Percentiles rank a stretch among this genome's conserved stretches.
Conservation (phyloP, 23 tunicate species). For the Aplidium turbinatum region DNA sequence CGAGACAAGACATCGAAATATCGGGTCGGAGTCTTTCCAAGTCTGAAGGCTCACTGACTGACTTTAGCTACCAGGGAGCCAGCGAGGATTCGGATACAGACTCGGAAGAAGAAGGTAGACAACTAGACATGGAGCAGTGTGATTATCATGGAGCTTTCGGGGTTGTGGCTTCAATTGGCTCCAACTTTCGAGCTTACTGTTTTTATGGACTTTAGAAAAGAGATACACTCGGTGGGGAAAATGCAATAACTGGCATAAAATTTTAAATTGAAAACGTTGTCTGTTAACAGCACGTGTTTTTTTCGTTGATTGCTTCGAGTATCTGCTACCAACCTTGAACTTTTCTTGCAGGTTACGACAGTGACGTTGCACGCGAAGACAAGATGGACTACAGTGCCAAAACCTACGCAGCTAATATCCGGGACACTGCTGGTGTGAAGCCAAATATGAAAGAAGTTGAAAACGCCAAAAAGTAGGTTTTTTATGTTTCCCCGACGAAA, state of each 20-base stretch:
- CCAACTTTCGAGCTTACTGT: no score
- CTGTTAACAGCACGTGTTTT: no score
- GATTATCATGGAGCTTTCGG: no score
- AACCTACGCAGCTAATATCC: conserved; percentile 56
- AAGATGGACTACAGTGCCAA: conserved; percentile 84
- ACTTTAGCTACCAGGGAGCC: conserved; percentile 71
- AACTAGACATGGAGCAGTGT: no score
- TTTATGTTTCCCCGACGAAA: neutral
- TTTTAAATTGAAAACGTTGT: no score
- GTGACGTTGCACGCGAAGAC: conserved; percentile 91
- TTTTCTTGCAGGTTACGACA: conserved; percentile 84
- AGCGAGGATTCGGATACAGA: conserved; percentile 97
- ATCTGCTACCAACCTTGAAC: no score
- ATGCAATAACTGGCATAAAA: no score
- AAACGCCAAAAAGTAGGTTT: conserved; percentile 52
- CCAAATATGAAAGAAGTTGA: conserved; percentile 47
- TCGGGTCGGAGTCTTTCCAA: neutral
- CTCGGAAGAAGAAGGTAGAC: conserved; percentile 89
- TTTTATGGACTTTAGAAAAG: no score
- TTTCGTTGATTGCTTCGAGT: no score
- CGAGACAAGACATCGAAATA: conserved; percentile 36
- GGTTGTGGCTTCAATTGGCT: neutral
- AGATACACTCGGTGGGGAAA: no score
- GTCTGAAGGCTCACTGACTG: neutral
- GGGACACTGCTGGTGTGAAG: conserved; percentile 55